Evolutionary conservation across 2,113 vertebrate species (phyloP), one percentile per base, ranked within the genome.

Genomic region (Melanostigma gelatinosum): DNA sequence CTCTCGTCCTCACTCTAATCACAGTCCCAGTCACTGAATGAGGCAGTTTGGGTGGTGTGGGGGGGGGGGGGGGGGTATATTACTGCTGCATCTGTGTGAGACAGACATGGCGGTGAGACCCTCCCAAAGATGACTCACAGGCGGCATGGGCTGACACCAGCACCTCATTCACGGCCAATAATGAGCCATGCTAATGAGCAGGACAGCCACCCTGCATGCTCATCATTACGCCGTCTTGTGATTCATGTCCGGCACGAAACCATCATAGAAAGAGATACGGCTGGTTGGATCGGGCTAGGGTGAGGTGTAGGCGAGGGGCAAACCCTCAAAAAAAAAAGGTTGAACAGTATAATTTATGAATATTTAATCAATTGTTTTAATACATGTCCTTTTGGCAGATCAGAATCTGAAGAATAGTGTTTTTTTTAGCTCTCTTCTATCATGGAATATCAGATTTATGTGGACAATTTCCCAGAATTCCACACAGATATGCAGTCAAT

Each of bases 181-280:
- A 94, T 93, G 93, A 93, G 93, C 86, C 91, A 94, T 92, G 92
- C 90, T 94, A 94, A 94, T 94, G 93, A 95, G 91, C 84, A 75
- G 91, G 88, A 92, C 93, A 92, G 88, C 89, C 91, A 83, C 84
- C 89, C 87, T 86, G 73, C 88, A 68, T 68, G 86, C 83, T 89
- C 90, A 88, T 93, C 89, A 88, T 93, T 93, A 87, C 85, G 87
- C 85, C 34, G 72, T 55, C 50, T 22, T 65, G 76, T 91, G 88
- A 90, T 90, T 90, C 87, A 92, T 84, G 85, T 87, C 85, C 84
- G 48, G 80, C 82, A 82, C 83, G 75, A 82, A 80, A 86, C 81
- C 83, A 50, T 90, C 85, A 88, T 69, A 87, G 79, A 34, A 79
- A 86, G 83, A 86, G 85, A 87, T 83, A 80, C 83, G 86, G 77